Evolutionary conservation across 2,888 invertebrate genomes (phyloP).

Genomic region (Hedychridium roseum): DNA sequence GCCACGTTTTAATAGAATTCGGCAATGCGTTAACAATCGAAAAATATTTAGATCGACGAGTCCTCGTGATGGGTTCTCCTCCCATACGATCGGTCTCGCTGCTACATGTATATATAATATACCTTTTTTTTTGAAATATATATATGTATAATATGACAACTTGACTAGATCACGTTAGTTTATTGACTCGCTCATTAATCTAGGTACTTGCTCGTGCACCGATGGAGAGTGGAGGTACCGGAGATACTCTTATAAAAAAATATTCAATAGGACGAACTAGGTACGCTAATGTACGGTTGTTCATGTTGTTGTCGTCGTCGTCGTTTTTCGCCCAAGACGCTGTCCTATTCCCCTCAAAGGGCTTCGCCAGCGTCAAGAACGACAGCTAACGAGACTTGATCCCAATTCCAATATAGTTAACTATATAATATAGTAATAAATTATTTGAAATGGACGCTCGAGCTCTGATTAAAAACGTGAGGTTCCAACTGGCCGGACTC

Average conservation of each 20-base stretch:
- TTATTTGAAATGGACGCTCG: constrained; percentile 47
- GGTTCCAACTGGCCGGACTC: constrained; percentile 24
- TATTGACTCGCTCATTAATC: constrained; percentile 43
- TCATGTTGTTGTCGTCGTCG: no score
- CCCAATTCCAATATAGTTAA: constrained; percentile 60
- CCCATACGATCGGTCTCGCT: constrained; percentile 2
- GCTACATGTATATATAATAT: constrained; percentile 13
- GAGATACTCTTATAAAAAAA: constrained; percentile 53
- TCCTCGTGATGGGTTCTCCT: constrained; percentile 16
- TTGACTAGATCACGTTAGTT: constrained; percentile 61
- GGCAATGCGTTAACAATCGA: constrained; percentile 43
- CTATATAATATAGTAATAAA: constrained; percentile 53
- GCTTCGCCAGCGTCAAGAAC: constrained; percentile 19
- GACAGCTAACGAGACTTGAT: constrained; percentile 58
- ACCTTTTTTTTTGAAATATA: constrained; percentile 3
- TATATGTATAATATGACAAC: constrained; percentile 33
- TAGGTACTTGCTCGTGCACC: constrained; percentile 50
- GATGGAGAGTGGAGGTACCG: constrained; percentile 47
- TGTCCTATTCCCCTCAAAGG: no score
- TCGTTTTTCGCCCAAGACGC: neutral
- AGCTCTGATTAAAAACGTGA: neutral
- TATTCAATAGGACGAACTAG: constrained; percentile 56
- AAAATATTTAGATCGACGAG: constrained; percentile 37
- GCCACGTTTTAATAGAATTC: constrained; percentile 33
- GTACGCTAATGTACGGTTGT: constrained; percentile 37